Base-by-base conservation (phyloP, 2,113 vertebrate species). In the Tiliqua scincoides region DNA sequence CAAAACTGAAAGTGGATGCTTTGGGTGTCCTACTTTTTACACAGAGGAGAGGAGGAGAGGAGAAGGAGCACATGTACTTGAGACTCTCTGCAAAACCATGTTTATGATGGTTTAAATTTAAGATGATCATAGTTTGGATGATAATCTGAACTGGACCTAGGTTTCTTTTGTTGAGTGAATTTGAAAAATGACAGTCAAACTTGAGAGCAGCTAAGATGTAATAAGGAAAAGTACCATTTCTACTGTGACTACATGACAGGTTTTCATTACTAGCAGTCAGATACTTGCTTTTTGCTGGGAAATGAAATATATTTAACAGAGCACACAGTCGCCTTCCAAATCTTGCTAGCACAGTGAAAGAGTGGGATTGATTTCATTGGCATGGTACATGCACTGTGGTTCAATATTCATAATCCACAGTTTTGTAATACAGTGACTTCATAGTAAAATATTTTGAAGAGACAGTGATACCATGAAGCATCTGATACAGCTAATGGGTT, bases 401-500 rank as follows among this genome's bases (percentile, higher is more conserved):
- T 96, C 96, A 96, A 96, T 96, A 96, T 96, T 96, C 95, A 94
- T 94, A 93, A 92, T 89, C 86, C 95, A 92, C 82, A 85, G 72
- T 90, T 80, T 89, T 83, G 9, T 85, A 93, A 86, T 91, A 95
- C 17, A 67, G 93, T 95, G 95, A 95, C 94, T 96, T 96, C 95
- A 95, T 95, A 96, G 95, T 93, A 94, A 91, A 88, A 92, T 95
- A 91, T 96, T 96, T 92, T 95, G 95, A 96, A 94, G 93, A 96
- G 93, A 87, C 89, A 93, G 87, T 37, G 94, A 89, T 93, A 91
- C 94, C 92, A 89, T 95, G 94, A 94, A 94, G 95, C 95, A 92
- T 92, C 92, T 91, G 94, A 96, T 96, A 94, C 91, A 89, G 94
- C 95, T 97, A 97, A 98, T 97, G 97, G 97, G 96, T 97, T 94